Base-by-base conservation (phyloP, 2,113 vertebrate genomes). In the Cottus gobio region DNA sequence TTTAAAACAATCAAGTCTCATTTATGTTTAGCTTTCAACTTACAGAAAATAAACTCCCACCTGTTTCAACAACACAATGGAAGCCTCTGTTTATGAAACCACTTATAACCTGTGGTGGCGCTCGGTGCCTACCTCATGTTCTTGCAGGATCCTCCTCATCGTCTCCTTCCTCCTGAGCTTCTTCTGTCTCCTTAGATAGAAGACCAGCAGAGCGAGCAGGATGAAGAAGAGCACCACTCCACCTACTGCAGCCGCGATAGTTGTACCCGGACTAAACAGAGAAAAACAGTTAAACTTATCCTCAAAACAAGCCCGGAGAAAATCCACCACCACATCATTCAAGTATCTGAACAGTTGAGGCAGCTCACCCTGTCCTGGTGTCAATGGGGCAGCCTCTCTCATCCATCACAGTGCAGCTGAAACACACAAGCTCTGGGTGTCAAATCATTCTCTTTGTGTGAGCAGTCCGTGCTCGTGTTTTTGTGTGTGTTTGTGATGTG, bases 91-190 rank as follows among this genome's bases (percentile, higher is more conserved):
- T 15, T 0, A 15, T 13, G 2, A 58, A 50, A 50, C 28, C 31
- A 56, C 4, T 10, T 16, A 7, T 13, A 50, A 22, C 26, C 4
- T 1, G 8, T 11, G 39, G 3, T 48, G 7, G 5, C 2, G 18
- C 44, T 15, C 3, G 0, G 5, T 13, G 20, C 84, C 58, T 57
- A 98, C 98, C 97, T 99, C 97, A 0, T 97, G 95, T 77, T 99
- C 97, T 87, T 99, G 97, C 85, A 97, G 93, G 84, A 96, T 93
- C 87, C 97, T 95, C 75, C 96, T 91, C 95, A 96, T 90, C 0
- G 96, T 95, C 83, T 97, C 96, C 79, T 98, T 99, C 68, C 92
- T 95, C 90, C 95, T 96, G 87, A 97, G 94, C 89, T 96, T 96
- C 50, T 95, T 95, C 88, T 97, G 93, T 34, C 97, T 95, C 78